phyloP scores from a whole-genome alignment of 2,888 invertebrate genomes.

The Neuroscelio doddi region DNA sequence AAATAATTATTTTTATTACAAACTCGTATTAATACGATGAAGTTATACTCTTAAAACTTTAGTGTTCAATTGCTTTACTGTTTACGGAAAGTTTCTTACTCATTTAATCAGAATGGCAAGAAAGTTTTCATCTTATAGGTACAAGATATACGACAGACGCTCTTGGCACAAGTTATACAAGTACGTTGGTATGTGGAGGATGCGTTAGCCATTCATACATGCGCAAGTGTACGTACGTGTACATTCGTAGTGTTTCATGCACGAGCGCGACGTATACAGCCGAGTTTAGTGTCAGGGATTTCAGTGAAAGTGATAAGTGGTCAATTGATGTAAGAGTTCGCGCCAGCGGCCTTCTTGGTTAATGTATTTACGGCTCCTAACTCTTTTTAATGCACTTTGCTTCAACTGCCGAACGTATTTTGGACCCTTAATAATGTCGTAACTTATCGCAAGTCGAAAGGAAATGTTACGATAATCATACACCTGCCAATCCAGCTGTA shows the following conservation, averaged over 20 bases:
- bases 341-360: slow-evolving; percentile 27
- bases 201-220: not conserved
- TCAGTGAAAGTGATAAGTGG: slow-evolving; percentile 57
- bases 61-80: not conserved
- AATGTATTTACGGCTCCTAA: slow-evolving; percentile 35
- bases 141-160: too few relatives aligned
- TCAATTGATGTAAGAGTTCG: slow-evolving; percentile 54
- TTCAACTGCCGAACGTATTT: slow-evolving; percentile 1
- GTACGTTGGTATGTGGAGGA: not conserved
- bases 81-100: not conserved
- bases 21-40: too few relatives aligned
- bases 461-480: too few relatives aligned
- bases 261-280: slow-evolving; percentile 16
- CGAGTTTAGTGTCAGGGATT: slow-evolving; percentile 22
- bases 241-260: slow-evolving; percentile 16
- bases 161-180: too few relatives aligned
- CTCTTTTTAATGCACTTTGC: slow-evolving; percentile 18
- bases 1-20: too few relatives aligned
- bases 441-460: too few relatives aligned
- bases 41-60: too few relatives aligned
- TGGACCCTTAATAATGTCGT: slow-evolving; percentile 25
- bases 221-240: not conserved
- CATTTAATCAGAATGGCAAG: slow-evolving; percentile 1
- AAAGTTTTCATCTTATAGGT: slow-evolving; percentile 6
- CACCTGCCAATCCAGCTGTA: too few relatives aligned